Conservation (phyloP, 1,140 invertebrate species). For the Drosophila sp. region DNA sequence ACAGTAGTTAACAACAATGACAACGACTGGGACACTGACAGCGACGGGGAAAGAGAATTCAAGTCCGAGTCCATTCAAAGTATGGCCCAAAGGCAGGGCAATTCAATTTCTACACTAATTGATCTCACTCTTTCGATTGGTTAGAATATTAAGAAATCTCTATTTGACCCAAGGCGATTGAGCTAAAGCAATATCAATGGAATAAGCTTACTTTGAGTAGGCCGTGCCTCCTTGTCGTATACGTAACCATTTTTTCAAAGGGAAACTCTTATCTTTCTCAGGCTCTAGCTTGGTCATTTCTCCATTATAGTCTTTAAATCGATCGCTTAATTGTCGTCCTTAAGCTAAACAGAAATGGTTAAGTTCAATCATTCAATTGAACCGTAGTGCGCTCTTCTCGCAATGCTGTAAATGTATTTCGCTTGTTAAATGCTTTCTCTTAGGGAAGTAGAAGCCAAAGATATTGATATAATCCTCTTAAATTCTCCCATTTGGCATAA, state of each 20-base stretch:
- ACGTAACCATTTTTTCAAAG: too few species aligned
- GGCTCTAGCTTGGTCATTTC: too few species aligned
- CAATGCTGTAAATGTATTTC: not conserved
- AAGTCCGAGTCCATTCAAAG: conserved; percentile 22
- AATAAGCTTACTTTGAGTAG: too few species aligned
- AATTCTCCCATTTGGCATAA: not conserved
- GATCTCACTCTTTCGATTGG: not conserved
- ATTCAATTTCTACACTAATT: not conserved
- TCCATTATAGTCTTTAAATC: too few species aligned
- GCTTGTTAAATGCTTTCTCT: not conserved
- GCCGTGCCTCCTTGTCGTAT: too few species aligned
- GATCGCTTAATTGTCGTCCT: too few species aligned
- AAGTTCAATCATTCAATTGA: too few species aligned
- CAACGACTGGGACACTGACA: conserved; percentile 16
- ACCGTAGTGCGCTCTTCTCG: not conserved
- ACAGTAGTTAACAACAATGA: conserved; percentile 45
- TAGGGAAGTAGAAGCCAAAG: not conserved
- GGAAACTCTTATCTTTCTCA: too few species aligned
- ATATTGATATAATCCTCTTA: conserved; percentile 5
- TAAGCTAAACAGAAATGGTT: too few species aligned
- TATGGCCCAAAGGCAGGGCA: not conserved
- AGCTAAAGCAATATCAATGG: too few species aligned
- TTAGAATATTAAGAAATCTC: too few species aligned
- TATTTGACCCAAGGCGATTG: too few species aligned
- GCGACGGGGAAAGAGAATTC: not conserved